These are phyloP conservation scores for Petrocephalus schoutedeni DNA, from an alignment of 2,797 vertebrate species.

Conservation along the genomic window DNA sequence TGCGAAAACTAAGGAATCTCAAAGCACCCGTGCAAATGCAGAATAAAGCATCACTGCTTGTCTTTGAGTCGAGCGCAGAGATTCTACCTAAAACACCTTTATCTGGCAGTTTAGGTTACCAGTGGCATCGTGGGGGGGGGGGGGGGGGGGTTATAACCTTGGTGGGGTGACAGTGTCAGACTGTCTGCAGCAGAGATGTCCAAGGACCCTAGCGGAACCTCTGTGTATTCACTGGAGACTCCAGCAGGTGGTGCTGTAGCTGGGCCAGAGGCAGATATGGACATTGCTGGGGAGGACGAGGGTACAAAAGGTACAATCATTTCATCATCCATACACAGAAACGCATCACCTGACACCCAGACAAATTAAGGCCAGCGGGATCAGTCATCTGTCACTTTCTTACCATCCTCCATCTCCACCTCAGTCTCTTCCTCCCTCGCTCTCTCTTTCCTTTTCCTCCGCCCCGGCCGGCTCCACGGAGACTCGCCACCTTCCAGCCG, in stretches of 20 bases:
- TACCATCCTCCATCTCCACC: conserved; percentile 40
- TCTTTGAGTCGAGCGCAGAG: background rate
- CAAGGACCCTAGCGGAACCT: conserved; percentile 80
- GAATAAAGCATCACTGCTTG: background rate
- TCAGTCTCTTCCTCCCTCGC: conserved; percentile 54
- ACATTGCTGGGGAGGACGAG: background rate
- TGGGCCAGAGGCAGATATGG: background rate
- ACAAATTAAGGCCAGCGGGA: background rate
- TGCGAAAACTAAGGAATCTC: too few species aligned
- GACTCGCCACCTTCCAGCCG: conserved; percentile 63
- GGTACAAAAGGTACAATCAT: background rate
- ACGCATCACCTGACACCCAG: background rate
- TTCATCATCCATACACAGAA: background rate
- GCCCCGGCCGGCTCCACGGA: conserved; percentile 61
- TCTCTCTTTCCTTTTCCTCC: conserved; percentile 56
- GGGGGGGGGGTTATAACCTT: conserved; percentile 52
- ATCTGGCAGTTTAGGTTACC: background rate
- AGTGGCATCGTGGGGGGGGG: background rate
- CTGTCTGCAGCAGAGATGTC: conserved; percentile 78
- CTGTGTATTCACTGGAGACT: conserved; percentile 73
- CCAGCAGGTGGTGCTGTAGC: conserved; percentile 43
- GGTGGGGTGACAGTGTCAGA: conserved; percentile 74
- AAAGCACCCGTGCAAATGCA: background rate
- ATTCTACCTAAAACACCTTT: background rate
- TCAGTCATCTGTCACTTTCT: conserved; percentile 19